Base-by-base conservation (phyloP, 2,113 vertebrate species). In the Corvus cornix region DNA sequence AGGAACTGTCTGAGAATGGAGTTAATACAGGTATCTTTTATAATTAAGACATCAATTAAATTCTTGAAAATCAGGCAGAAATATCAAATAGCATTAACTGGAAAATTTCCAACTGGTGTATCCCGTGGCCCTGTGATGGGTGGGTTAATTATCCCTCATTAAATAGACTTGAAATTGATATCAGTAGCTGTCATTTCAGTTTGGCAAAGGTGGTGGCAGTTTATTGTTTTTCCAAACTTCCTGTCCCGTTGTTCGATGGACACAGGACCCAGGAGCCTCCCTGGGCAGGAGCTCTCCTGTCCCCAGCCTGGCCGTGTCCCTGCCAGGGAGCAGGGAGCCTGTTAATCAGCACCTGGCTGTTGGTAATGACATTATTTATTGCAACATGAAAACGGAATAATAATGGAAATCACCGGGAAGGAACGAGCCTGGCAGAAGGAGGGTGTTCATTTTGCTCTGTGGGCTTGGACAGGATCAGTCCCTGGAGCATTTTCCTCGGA, bases 351-450 rank as follows among this genome's bases (percentile, higher is more conserved):
- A 62, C 85, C 76, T 11, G 6, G 17, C 85, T 59, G 59, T 48
- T 64, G 74, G 62, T 60, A 76, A 83, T 93, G 46, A 15, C 67
- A 69, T 76, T 74, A 83, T 85, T 94, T 90, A 93, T 75, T 97
- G 92, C 70, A 62, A 44, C 62, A 37, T 62, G 66, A 73, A 93
- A 93, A 72, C 53, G 44, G 84, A 95, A 87, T 66, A 85, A 90
- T 49, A 52, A 90, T 69, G 74, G 64, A 28, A 82, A 83, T 85
- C 53, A 33, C 41, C 37, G 24, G 72, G 51, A 70, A 60, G 53
- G 59, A 89, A 49, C 23, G 58, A 82, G 62, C 70, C 62, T 68
- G 85, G 78, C 58, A 66, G 69, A 59, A 44, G 64, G 66, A 72
- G 13, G 11, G 37, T 31, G 87, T 31, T 93, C 37, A 41, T 87